Base-by-base conservation (phyloP, 2,888 invertebrate species). In the Mechanitis messenoides region DNA sequence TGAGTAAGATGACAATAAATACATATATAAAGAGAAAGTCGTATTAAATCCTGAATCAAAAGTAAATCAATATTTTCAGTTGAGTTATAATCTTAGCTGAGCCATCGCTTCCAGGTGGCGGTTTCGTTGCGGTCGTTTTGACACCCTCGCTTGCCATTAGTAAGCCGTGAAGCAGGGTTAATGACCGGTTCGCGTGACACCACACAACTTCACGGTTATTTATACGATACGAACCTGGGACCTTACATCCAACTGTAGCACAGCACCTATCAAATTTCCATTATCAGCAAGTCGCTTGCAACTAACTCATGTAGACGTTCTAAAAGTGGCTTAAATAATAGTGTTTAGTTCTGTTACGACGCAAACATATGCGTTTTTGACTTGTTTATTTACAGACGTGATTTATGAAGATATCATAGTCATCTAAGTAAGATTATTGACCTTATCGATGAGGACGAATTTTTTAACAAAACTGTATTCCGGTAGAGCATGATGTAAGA, bases 171-270 rank as follows among this genome's bases (percentile, higher is more conserved):
- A 79, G 80, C 80, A 83, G 83, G 84, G 84, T 83, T 88, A 88
- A 90, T 79, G 89, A 89, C 82, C 82, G 72, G 77, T 79, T 90
- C 78, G 89, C 89, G 89, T 90, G 89, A 79, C 80, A 71, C 70
- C 72, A 71, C 76, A 78, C 82, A 80, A 80, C 86, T 86, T 83
- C 78, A 83, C 80, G 87, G 82, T 85, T 88, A 85, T 89, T 88
- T 88, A 87, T 85, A 85, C 81, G 79, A 80, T 76, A 80, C 80
- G 81, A 83, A 84, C 82, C 77, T 74, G 71, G 72, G 72, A 72
- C 71, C 75, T 79, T 75, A 79, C 81, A 80, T 82, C 84, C 81
- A 79, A 83, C 81, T 78, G 77, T 79, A 79, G 77, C 80, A 77
- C 76, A 70, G 74, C 73, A 85, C 85, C 86, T 87, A 87, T 87